These are phyloP conservation scores for Salpingus planirostris DNA, from an alignment of 2,888 invertebrate genomes.

Conservation along the genomic window DNA sequence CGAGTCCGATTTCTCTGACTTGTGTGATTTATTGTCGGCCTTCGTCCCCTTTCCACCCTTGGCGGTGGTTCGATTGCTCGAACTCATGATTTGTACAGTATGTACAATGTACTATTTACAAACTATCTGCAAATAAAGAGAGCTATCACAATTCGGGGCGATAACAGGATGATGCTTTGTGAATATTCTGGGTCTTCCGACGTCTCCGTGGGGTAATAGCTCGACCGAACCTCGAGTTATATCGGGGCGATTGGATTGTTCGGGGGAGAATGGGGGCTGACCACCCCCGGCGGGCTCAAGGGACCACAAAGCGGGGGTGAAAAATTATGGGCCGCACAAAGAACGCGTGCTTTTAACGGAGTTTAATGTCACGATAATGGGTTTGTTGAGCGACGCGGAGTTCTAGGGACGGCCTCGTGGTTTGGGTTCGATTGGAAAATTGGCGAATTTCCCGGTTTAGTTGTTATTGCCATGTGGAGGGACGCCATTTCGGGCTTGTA, in stretches of 20 bases:
- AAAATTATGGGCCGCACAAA: too few species aligned
- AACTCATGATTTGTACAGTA: conserved; percentile 64
- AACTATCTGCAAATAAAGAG: conserved; percentile 49
- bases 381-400: too few species aligned
- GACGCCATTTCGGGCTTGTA: conserved; percentile 66
- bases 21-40: conserved; percentile 37
- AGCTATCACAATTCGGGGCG: conserved; percentile 15
- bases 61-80: conserved; percentile 59
- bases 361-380: too few species aligned
- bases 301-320: background rate
- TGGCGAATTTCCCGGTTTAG: too few species aligned
- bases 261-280: background rate
- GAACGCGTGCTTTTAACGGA: too few species aligned
- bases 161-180: conserved; percentile 6
- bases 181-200: too few species aligned
- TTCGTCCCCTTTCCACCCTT: conserved; percentile 49
- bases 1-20: conserved; percentile 38
- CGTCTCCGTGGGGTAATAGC: too few species aligned
- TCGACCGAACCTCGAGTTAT: conserved; percentile 1
- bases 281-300: background rate
- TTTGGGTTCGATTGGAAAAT: too few species aligned
- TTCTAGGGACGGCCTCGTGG: too few species aligned
- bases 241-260: background rate
- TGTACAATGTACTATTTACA: conserved; percentile 76
- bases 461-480: conserved; percentile 63